Evolutionary conservation across 2,797 vertebrate genomes (phyloP), one percentile per base, ranked within the genome.

Genomic region (Falco concolor): DNA sequence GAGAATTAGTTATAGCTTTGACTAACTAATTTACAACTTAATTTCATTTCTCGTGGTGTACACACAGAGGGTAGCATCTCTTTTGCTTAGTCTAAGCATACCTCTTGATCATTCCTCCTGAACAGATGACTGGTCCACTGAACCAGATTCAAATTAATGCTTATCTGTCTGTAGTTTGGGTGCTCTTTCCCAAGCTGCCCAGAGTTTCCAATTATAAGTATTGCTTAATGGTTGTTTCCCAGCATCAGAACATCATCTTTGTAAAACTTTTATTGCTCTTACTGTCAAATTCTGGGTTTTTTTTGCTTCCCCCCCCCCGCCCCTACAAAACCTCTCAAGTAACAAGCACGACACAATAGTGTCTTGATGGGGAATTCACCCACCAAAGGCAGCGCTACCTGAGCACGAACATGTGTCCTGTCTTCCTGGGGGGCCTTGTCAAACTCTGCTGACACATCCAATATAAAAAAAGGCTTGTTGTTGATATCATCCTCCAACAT

Each of bases 401-500:
- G 13, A 85, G 34, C 6, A 61, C 2, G 9, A 87, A 27, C 3
- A 19, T 8, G 17, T 1, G 2, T 49, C 52, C 20, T 70, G 9
- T 42, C 20, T 59, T 61, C 44, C 27, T 30, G 8, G 8, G 3
- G 2, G 6, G 1, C 2, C 34, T 67, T 78, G 23, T 72, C 30
- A 90, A 81, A 74, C 6, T 61, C 81, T 80, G 21, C 8, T 76
- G 28, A 64, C 12, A 42, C 11, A 50, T 50, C 16, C 19, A 61
- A 32, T 18, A 65, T 0, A 69, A 47, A 73, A 80, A 61, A 82
- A 52, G 0, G 1, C 2, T 60, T 72, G 5, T 27, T 1, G 0
- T 25, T 2, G 1, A 23, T 63, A 38, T 54, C 65, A 36, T 45
- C 25, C 16, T 80, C 17, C 7, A 69, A 44, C 6, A 30, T 22